Percentiles rank a stretch among this genome's conserved stretches.
Evolutionary conservation across 2,888 invertebrate genomes (phyloP).

Genomic region (Noctua comes): DNA sequence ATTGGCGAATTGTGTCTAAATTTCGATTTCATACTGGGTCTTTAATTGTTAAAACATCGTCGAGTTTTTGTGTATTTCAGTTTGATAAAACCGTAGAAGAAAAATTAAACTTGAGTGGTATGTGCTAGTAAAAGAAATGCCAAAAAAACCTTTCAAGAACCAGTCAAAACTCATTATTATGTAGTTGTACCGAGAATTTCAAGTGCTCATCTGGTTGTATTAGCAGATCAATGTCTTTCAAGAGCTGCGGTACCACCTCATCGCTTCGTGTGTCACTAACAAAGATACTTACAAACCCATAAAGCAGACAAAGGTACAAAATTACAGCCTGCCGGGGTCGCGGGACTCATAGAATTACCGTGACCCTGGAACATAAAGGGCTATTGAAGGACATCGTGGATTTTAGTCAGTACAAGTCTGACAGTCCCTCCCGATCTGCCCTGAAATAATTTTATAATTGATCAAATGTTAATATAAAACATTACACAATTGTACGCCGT

Average conservation of each 20-base stretch:
- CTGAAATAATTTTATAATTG: too few species aligned
- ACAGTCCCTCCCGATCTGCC: too few species aligned
- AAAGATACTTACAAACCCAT: not conserved
- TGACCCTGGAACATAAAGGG: too few species aligned
- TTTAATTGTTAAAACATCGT: not conserved
- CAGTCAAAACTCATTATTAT: not conserved
- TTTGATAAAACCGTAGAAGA: not conserved
- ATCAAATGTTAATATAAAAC: too few species aligned
- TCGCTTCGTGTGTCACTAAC: not conserved
- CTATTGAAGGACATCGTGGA: too few species aligned
- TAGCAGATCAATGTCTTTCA: too few species aligned
- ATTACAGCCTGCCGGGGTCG: too few species aligned
- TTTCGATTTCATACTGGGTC: not conserved
- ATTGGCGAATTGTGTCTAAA: slow-evolving; percentile 9
- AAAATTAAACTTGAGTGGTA: not conserved
- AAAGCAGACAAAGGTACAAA: not conserved
- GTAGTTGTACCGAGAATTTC: not conserved
- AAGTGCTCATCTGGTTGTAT: not conserved
- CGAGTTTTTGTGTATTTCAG: not conserved
- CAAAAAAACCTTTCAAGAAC: not conserved
- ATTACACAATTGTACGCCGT: too few species aligned
- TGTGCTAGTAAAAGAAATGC: not conserved
- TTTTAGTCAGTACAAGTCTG: too few species aligned
- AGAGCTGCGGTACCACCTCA: not conserved
- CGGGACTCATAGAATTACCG: too few species aligned